A percentile compares a stretch with the other conserved stretches of the same genome.
These are phyloP conservation scores for Abramis brama DNA, from an alignment of 2,113 vertebrate species.

Conservation along the genomic window DNA sequence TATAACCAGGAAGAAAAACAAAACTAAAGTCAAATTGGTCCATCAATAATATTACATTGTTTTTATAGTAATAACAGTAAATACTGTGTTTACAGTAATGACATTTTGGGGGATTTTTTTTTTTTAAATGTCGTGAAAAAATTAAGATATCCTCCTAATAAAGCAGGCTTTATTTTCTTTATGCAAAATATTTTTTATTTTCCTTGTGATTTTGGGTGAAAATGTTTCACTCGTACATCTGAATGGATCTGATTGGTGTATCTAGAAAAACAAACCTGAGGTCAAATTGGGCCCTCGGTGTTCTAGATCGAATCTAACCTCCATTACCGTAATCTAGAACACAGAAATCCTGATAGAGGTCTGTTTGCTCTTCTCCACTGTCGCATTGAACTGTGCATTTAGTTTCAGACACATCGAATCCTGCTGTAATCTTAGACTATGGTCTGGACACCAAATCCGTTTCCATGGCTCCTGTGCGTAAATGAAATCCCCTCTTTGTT, in stretches of 20 bases:
- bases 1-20: not conserved
- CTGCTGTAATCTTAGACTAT: constrained; percentile 50
- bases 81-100: not conserved
- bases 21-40: not conserved
- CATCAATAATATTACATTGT: not conserved
- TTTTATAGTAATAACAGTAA: not conserved
- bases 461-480: constrained; percentile 64
- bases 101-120: not conserved
- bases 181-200: not conserved
- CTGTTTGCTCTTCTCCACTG: constrained; percentile 44
- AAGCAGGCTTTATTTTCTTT: not conserved
- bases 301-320: not conserved
- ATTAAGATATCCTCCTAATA: not conserved
- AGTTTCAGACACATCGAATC: constrained; percentile 36
- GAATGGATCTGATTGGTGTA: not conserved
- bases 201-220: not conserved
- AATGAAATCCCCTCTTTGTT: constrained; percentile 74
- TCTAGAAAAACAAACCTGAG: not conserved
- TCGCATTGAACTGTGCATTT: constrained; percentile 44
- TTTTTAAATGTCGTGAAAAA: not conserved
- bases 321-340: not conserved
- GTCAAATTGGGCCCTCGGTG: not conserved
- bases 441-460: constrained; percentile 62
- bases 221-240: not conserved
- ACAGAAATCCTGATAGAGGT: not conserved